Base-by-base conservation (phyloP, 64 coral and sea anemone genomes). In the Trachythela sp. region DNA sequence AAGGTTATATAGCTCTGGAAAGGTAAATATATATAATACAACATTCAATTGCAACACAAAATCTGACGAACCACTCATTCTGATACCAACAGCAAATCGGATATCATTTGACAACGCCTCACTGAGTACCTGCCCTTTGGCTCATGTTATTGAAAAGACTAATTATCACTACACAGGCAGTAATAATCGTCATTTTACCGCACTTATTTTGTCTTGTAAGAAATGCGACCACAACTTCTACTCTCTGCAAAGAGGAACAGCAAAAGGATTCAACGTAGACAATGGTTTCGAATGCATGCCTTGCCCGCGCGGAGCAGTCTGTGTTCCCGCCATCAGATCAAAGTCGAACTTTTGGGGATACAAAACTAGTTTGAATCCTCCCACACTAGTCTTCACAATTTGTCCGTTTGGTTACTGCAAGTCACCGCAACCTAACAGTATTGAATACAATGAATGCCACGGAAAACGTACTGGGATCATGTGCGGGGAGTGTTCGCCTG, bases 401-500 rank as follows among this genome's bases (percentile, higher is more conserved):
- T 45, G 42, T 11, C 42, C 42, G 42, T 45, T 45, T 45, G 42
- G 42, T 11, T 45, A 45, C 42, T 45, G 42, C 83, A 85, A 42
- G 48, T 85, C 83, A 8, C 83, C 83, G 1, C 83, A 38, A 8
- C 0, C 83, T 9, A 22, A 48, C 83, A 85, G 0, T 42, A 45
- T 9, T 43, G 31, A 48, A 15, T 85, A 85, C 83, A 85, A 85
- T 85, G 83, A 38, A 85, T 85, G 83, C 39, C 85, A 86, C 48
- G 85, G 85, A 52, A 86, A 86, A 86, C 42, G 85, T 26, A 86
- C 85, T 42, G 85, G 85, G 5, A 5, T 52, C 34, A 86, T 52
- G 85, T 86, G 85, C 52, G 85, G 85, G 85, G 32, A 54, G 34
- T 86, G 85, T 86, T 58, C 85, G 11, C 29, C 41, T 15, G 85